Base-by-base conservation (phyloP, 2,888 invertebrate species). In the Caenorhabditis wallacei region DNA sequence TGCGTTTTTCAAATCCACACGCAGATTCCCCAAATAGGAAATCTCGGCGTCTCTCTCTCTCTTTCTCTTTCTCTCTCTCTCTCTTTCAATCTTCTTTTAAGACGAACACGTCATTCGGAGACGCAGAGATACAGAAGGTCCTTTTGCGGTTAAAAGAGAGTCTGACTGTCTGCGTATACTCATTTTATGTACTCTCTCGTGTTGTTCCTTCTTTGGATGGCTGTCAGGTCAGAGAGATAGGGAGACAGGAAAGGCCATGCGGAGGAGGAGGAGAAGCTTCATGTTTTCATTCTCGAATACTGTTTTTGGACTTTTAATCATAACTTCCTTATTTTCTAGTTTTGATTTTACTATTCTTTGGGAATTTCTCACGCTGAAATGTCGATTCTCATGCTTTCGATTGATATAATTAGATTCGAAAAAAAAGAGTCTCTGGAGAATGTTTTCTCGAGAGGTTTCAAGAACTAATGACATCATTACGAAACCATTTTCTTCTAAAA, bases 81-180 rank as follows among this genome's bases (percentile, higher is more conserved):
- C 63, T 16, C 46, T 46, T 8, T 43, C 63, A 43, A 16, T 57
- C 46, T 30, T n/a, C 13, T 64, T 64, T 51, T 48, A 26, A 22
- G 16, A 26, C 16, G 54, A 64, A 75, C 75, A 75, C 75, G 75
- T 75, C 75, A 75, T 66, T 37, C 48, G 5, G 63, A 64, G 66
- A 66, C 75, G 51, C 57, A 75, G 75, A 74, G 48, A 40, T 22
- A 51, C 26, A 18, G 16, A 68, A n/a, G 20, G 64, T 11, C 30
- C 24, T 37, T 51, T 64, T 30, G 11, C 18, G 30, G 5, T 5
- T 26, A 24, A 18, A 7, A 5, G 26, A 2, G 35, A n/a, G 18
- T 37, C 54, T 10, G 18, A 37, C 54, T 22, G 56, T 54, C 56
- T 69, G 69, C 56, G 69, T 43, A 24, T 56, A 10, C 43, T n/a